These are phyloP conservation scores for Nomada flava DNA, from an alignment of 2,888 invertebrate species.

Conservation along the genomic window DNA sequence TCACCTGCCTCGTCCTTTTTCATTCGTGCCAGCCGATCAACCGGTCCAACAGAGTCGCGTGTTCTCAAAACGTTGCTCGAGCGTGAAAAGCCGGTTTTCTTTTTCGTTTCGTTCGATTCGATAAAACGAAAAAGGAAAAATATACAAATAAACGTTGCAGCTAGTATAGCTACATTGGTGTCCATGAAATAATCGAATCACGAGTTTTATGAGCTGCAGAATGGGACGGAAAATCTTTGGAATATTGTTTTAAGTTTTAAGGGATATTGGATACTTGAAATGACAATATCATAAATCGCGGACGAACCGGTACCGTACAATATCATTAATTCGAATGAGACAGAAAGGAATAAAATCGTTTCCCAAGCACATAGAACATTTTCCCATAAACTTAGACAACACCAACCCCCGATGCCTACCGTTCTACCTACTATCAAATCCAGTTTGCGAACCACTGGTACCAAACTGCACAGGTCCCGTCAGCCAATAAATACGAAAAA, in stretches of 20 bases:
- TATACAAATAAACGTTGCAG: not conserved
- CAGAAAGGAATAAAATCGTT: no score
- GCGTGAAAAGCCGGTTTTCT: slow-evolving; percentile 19
- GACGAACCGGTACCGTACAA: no score
- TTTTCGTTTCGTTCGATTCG: slow-evolving; percentile 3
- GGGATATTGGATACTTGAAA: no score
- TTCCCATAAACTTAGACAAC: not conserved
- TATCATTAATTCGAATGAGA: no score
- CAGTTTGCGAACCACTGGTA: slow-evolving; percentile 32
- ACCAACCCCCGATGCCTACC: not conserved
- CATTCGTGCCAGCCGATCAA: slow-evolving; percentile 47
- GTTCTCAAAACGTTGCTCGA: slow-evolving; percentile 40
- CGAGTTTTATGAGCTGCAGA: no score
- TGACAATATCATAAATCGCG: no score
- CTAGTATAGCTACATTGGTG: not conserved
- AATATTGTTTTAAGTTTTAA: no score
- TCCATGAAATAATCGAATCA: no score
- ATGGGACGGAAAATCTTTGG: no score
- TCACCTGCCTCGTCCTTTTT: slow-evolving; percentile 56
- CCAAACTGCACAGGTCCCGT: not conserved
- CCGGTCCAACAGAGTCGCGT: slow-evolving; percentile 27
- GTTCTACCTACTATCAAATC: not conserved
- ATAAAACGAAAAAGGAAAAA: no score
- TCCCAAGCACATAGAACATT: not conserved
- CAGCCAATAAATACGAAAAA: slow-evolving; percentile 30